Evolutionary conservation across 2,113 vertebrate genomes (phyloP), one percentile per base, ranked within the genome.

Genomic region (Polypterus bichir): DNA sequence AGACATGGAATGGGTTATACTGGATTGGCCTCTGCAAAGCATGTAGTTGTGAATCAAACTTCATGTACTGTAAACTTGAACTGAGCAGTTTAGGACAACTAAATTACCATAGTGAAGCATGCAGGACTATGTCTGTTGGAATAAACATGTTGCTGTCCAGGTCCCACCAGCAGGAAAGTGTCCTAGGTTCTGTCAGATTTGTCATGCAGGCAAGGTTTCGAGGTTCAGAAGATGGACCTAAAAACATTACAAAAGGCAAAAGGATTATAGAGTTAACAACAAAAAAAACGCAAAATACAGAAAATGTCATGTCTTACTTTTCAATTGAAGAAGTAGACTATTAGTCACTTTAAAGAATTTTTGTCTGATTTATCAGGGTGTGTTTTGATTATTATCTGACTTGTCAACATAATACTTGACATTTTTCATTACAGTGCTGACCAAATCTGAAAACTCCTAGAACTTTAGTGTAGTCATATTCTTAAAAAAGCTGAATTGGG

Each of bases 121-220:
- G 84, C 9, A 98, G 80, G 2, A 44, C 69, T 7, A 88, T 71
- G 0, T 52, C 78, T 54, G 88, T 88, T 60, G 67, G 66, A 54
- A 92, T 81, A 62, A 78, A 66, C 7, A 79, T 80, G n/a, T 85
- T 6, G 0, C 60, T 64, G 3, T 83, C 88, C 2, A 74, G 79
- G 53, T 87, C 72, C 95, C 95, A 98, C 2, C 48, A 77, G 72
- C 95, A 98, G 3, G 61, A 77, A 70, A 98, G 47, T 8, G 66
- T 83, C 59, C 46, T 65, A 0, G 77, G 71, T 8, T 56, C 59
- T 0, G 75, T 71, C 51, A 92, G 73, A 74, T 84, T 88, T 70
- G 91, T 83, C 64, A 77, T 0, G 45, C 95, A 98, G 73, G 77
- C 88, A 60, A 96, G 76, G 74, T 91, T 92, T 59, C 71, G 69